Conservation (phyloP, 1,140 invertebrate species). For the Drosophila biarmipes region DNA sequence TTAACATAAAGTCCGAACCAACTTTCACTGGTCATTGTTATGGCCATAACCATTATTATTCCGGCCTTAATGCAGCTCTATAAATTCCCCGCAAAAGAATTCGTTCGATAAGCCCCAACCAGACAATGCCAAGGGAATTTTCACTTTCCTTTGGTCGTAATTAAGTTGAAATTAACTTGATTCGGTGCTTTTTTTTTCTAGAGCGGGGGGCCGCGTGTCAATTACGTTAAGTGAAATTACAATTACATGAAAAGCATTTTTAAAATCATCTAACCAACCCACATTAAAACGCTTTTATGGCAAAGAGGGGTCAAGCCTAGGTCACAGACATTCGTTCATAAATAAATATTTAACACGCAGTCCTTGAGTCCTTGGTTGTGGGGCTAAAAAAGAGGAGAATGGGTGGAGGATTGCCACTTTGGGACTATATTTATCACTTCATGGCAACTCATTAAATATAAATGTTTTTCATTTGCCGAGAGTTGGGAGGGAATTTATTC, state of each 20-base stretch:
- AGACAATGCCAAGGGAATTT: slow-evolving; percentile 62
- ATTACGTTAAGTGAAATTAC: slow-evolving; percentile 78
- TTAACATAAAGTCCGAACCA: slow-evolving; percentile 61
- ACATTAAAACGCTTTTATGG: slow-evolving; percentile 7
- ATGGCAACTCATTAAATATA: slow-evolving; percentile 48
- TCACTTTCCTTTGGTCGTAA: slow-evolving; percentile 67
- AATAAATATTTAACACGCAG: slow-evolving; percentile 60
- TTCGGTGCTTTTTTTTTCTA: slow-evolving; percentile 39
- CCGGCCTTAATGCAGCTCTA: slow-evolving; percentile 52
- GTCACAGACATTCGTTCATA: slow-evolving; percentile 57
- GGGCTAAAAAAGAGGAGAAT: slow-evolving; percentile 11
- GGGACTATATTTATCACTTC: slow-evolving; percentile 47
- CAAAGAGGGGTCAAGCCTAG: slow-evolving; percentile 24
- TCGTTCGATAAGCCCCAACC: slow-evolving; percentile 34
- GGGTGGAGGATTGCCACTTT: slow-evolving; percentile 27
- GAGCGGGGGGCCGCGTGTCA: slow-evolving; percentile 36
- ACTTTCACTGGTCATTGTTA: slow-evolving; percentile 74
- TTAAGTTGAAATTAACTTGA: slow-evolving; percentile 64
- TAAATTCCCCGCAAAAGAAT: slow-evolving; percentile 63
- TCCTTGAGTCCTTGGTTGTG: slow-evolving; percentile 25
- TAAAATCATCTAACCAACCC: slow-evolving; percentile 39
- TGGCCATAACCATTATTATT: slow-evolving; percentile 43
- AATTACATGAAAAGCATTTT: slow-evolving; percentile 68
- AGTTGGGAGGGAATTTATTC: slow-evolving; percentile 30
- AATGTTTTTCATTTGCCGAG: slow-evolving; percentile 38